A percentile compares a stretch with the other conserved stretches of the same genome.
Evolutionary conservation across 2,888 invertebrate genomes (phyloP).

Genomic region (Microchrysa polita): DNA sequence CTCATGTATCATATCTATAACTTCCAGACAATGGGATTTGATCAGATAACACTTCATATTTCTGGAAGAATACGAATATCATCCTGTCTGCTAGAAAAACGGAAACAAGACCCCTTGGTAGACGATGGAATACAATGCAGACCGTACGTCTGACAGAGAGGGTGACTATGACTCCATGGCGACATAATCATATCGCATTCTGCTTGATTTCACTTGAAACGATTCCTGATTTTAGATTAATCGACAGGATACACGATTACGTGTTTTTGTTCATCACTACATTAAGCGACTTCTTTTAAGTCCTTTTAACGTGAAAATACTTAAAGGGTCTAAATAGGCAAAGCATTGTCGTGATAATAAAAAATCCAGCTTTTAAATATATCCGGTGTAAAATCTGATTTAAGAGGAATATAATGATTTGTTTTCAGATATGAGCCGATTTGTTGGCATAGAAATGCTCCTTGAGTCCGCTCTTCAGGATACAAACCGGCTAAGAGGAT

Average conservation of each 20-base stretch:
- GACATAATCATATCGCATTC: slow-evolving; percentile 64
- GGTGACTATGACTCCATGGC: slow-evolving; percentile 51
- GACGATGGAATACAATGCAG: not conserved
- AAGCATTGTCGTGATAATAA: not conserved
- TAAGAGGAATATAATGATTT: slow-evolving; percentile 5
- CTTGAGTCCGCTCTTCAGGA: too few species aligned
- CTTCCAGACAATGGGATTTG: slow-evolving; percentile 49
- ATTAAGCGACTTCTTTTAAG: not conserved
- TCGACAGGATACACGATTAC: slow-evolving; percentile 20
- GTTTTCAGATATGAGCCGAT: slow-evolving; percentile 20
- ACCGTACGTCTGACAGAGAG: not conserved
- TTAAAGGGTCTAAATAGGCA: not conserved
- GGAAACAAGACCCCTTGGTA: not conserved
- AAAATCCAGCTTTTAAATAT: not conserved
- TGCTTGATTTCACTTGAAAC: slow-evolving; percentile 61
- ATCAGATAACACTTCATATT: slow-evolving; percentile 47
- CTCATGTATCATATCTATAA: slow-evolving; percentile 34
- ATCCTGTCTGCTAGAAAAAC: slow-evolving; percentile 28
- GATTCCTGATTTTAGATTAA: slow-evolving; percentile 49
- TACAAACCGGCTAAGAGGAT: too few species aligned
- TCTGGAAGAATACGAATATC: slow-evolving; percentile 12
- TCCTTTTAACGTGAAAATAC: not conserved
- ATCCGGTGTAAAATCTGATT: slow-evolving; percentile 19
- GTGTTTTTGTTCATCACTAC: slow-evolving; percentile 8
- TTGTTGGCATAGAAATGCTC: not conserved